Percentiles rank a stretch among this genome's conserved stretches.
Conservation (phyloP, 2,113 vertebrate species). For the Pontoporia blainvillei region DNA sequence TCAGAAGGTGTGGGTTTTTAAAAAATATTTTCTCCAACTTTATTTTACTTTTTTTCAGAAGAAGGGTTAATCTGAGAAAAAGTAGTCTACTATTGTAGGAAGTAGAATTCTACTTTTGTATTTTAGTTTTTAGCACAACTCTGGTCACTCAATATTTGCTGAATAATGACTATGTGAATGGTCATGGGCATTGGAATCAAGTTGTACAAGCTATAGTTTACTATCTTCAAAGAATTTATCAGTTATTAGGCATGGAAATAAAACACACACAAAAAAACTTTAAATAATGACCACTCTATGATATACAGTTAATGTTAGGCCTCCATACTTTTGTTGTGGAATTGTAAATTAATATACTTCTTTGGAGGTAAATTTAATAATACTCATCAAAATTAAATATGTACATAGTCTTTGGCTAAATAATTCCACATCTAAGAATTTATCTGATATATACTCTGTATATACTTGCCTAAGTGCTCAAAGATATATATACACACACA, state of each 20-base stretch:
- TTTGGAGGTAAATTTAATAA: constrained; percentile 7
- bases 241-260: background rate
- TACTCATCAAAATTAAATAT: background rate
- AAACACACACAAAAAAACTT: background rate
- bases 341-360: background rate
- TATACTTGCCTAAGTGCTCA: background rate
- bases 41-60: background rate
- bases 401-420: background rate
- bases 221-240: background rate
- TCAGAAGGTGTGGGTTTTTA: background rate
- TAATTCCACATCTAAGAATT: background rate
- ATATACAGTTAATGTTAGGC: background rate
- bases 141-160: background rate
- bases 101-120: background rate
- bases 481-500: background rate
- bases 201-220: background rate
- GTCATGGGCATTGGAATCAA: background rate
- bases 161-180: background rate
- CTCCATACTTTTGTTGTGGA: background rate
- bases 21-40: background rate
- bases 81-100: background rate
- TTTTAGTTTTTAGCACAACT: constrained; percentile 3
- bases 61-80: background rate
- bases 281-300: background rate
- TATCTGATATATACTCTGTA: background rate